A percentile compares a stretch with the other conserved stretches of the same genome.
These are phyloP conservation scores for Hypanus sabinus DNA, from an alignment of 2,113 vertebrate species.

Conservation along the genomic window DNA sequence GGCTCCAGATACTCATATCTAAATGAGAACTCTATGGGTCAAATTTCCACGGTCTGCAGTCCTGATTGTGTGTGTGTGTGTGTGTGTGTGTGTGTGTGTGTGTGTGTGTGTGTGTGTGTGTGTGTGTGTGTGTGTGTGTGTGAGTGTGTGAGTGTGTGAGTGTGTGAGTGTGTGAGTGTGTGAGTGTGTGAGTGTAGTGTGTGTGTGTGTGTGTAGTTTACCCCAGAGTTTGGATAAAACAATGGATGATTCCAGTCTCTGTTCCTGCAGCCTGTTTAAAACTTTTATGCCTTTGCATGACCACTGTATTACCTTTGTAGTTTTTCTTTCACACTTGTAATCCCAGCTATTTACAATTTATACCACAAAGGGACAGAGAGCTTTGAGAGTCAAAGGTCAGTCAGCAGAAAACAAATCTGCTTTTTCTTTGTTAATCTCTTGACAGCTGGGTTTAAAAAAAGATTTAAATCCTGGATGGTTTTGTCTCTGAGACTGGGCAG, in stretches of 20 bases:
- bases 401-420: neutral
- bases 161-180: neutral
- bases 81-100: no score
- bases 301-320: neutral
- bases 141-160: no score
- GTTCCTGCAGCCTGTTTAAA: neutral
- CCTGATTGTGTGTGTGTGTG: no score
- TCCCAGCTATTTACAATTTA: conserved; percentile 23
- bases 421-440: conserved; percentile 31
- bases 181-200: no score
- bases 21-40: neutral
- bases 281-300: neutral
- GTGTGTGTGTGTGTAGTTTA: neutral
- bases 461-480: conserved; percentile 18
- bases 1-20: neutral
- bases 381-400: conserved; percentile 22
- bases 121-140: no score
- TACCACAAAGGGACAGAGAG: conserved; percentile 22
- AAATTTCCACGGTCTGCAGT: no score
- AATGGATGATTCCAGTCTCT: neutral
- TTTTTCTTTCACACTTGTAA: conserved; percentile 17
- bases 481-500: neutral
- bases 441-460: conserved; percentile 32
- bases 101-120: no score
- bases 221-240: neutral